phyloP scores from a whole-genome alignment of 2,797 vertebrate species.

The Taeniopygia guttata region DNA sequence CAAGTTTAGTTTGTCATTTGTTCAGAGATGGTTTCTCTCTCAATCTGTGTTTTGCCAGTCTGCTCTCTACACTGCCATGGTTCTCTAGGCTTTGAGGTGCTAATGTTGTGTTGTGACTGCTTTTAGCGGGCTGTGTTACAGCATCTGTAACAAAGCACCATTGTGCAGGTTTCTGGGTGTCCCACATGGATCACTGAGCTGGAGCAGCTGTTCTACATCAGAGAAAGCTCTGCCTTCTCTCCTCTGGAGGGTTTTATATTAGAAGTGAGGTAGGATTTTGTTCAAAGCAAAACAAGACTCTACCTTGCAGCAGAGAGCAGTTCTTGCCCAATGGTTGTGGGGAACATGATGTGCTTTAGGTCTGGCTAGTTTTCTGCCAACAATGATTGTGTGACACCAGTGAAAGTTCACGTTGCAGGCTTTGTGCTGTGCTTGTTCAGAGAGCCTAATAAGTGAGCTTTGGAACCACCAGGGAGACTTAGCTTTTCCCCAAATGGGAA shows the following conservation, averaged over 20 bases:
- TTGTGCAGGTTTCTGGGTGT: neutral
- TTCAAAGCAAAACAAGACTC: neutral
- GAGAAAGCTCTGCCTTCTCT: neutral
- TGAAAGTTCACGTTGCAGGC: neutral
- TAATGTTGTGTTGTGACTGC: neutral
- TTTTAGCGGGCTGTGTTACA: neutral
- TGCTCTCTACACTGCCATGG: neutral
- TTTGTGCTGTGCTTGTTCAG: neutral
- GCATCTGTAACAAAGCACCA: neutral
- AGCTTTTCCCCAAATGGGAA: neutral
- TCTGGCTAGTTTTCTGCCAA: neutral
- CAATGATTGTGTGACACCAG: neutral
- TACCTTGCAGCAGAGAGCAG: neutral
- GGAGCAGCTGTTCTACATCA: slow-evolving; percentile 26
- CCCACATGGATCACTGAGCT: neutral
- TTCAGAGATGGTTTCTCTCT: neutral
- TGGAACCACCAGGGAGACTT: neutral
- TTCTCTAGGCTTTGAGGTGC: neutral
- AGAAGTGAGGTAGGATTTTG: neutral
- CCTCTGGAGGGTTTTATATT: neutral
- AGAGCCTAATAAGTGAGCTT: neutral
- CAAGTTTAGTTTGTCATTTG: neutral
- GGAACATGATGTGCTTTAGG: neutral
- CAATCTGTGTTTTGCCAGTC: neutral
- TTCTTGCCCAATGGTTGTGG: neutral